Conservation (phyloP, 2,113 vertebrate genomes). For the Eudyptes chrysolophus region DNA sequence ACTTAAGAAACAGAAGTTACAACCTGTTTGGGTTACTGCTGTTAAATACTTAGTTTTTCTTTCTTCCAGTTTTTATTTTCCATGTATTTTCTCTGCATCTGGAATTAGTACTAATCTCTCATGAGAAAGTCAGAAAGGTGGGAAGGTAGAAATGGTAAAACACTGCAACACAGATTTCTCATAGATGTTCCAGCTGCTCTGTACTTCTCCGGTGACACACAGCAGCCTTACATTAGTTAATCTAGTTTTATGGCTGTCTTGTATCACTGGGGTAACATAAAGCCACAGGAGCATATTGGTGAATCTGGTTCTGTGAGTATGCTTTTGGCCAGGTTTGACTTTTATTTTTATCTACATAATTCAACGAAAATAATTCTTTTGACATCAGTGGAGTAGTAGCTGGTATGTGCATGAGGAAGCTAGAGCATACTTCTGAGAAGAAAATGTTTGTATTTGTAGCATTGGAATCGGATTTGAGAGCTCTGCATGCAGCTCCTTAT, state of each 20-base stretch:
- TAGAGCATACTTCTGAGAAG: neutral
- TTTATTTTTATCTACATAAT: neutral
- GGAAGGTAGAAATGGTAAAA: conserved; percentile 1
- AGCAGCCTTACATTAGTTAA: conserved; percentile 13
- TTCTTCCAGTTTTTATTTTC: neutral
- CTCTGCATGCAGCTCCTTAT: neutral
- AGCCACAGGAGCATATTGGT: neutral
- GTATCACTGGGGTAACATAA: neutral
- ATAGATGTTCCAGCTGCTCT: neutral
- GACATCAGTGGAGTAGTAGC: neutral
- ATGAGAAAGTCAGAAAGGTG: neutral
- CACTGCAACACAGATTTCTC: neutral
- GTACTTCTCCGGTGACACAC: neutral
- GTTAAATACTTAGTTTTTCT: neutral
- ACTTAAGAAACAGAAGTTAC: neutral
- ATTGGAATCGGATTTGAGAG: neutral
- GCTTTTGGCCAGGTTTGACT: neutral
- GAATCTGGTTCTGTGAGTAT: neutral
- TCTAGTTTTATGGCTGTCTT: conserved; percentile 21
- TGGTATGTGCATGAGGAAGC: neutral
- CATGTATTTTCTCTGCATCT: neutral
- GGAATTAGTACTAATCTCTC: neutral
- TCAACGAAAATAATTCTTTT: neutral
- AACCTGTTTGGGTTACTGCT: neutral
- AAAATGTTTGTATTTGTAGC: neutral